Evolutionary conservation across 1,140 invertebrate genomes (phyloP), one percentile per base, ranked within the genome.

Genomic region (Lutraria rhynchaena): DNA sequence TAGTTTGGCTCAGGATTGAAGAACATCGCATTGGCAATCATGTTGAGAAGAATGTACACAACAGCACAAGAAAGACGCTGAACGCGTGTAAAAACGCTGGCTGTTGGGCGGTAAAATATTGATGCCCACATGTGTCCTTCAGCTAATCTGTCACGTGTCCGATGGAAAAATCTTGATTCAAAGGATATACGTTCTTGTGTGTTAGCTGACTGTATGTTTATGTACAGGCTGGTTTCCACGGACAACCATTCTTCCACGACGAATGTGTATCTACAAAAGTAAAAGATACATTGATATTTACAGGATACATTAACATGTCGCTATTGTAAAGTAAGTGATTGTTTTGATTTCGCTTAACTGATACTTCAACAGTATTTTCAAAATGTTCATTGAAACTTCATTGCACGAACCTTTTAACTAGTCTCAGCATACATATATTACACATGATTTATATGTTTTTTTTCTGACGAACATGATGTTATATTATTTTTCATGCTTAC

Each of bases 1-100:
- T 85, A 65, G 9, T 86, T 81, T 5, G 78, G 74, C 29, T 89
- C 87, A 0, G 83, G 78, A 41, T 90, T 91, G 83, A 92, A 93
- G 85, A 89, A 93, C 92, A 93, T 92, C 74, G 90, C 90, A 83
- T 93, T 93, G 44, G 91, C 88, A 46, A 92, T 91, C 92, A 93
- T 93, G 17, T 90, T 92, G 22, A 91, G 87, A 69, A 92, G 92
- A 3, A 92, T 85, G 19, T 92, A 84, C 0, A 89, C 88, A 74
- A 93, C 85, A 78, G 92, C 92, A 76, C 92, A 93, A 0, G 91
- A 92, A 11, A 92, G 81, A 27, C 92, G 85, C 86, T 93, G 92
- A n/a, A 92, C 87, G 15, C 92, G 85, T 19, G 91, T 93, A 83
- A 93, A 93, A 60, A 82, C 88, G 76, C 91, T 92, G 46, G 88